A percentile compares a stretch with the other conserved stretches of the same genome.
Evolutionary conservation across 2,888 invertebrate species (phyloP).

Genomic region (Kuschelorhynchus macadamiae): DNA sequence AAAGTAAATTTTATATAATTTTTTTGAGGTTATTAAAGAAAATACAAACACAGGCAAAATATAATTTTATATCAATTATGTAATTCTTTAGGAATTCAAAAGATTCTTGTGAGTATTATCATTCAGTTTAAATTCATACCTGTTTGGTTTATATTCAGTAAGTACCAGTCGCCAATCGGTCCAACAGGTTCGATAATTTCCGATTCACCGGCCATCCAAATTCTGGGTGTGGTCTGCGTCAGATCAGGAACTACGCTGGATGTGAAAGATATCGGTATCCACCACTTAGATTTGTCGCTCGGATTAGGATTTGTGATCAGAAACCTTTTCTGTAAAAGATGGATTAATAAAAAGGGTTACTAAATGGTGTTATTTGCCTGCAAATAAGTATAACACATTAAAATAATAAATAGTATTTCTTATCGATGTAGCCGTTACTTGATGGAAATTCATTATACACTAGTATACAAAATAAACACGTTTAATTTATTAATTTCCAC

Average conservation of each 20-base stretch:
- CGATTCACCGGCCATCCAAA: slow-evolving; percentile 70
- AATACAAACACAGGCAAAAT: too few species aligned
- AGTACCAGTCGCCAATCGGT: slow-evolving; percentile 71
- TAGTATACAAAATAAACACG: too few species aligned
- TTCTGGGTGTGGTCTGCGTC: slow-evolving; percentile 65
- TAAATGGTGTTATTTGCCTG: too few species aligned
- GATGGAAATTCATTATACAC: too few species aligned
- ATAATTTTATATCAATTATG: background rate
- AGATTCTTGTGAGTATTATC: background rate
- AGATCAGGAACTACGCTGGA: slow-evolving; percentile 62
- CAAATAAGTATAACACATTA: too few species aligned
- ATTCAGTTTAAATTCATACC: slow-evolving; percentile 65
- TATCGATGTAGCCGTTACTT: too few species aligned
- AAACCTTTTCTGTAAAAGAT: slow-evolving; percentile 62
- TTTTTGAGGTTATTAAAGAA: too few species aligned
- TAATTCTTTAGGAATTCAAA: background rate
- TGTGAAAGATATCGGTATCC: slow-evolving; percentile 70
- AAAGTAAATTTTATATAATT: too few species aligned
- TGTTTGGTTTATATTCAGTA: slow-evolving; percentile 77
- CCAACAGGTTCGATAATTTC: slow-evolving; percentile 60
- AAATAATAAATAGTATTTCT: too few species aligned
- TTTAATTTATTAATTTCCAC: too few species aligned
- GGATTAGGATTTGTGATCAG: slow-evolving; percentile 54
- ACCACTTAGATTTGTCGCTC: slow-evolving; percentile 66
- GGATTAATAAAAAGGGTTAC: too few species aligned